These are phyloP conservation scores for Cydia strobilella DNA, from an alignment of 1,140 invertebrate species.

Conservation along the genomic window DNA sequence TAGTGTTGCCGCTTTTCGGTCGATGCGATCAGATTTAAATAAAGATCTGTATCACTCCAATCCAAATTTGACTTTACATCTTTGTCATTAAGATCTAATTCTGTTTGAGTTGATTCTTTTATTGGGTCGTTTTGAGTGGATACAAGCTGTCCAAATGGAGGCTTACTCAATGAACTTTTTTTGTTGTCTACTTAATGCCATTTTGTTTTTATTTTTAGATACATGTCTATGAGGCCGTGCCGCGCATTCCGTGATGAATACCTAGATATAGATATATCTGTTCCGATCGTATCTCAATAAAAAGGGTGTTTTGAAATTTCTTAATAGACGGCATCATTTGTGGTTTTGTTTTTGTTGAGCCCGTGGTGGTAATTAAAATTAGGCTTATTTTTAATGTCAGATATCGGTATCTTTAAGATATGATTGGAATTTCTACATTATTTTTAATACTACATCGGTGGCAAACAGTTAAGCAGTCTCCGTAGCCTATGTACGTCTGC, in stretches of 20 bases:
- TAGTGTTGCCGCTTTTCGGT: constrained; percentile 15
- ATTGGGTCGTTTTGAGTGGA: constrained; percentile 36
- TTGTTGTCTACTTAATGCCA: constrained; percentile 67
- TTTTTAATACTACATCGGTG: too few species aligned
- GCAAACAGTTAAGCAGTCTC: too few species aligned
- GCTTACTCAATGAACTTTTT: constrained; percentile 61
- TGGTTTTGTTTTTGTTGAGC: constrained; percentile 43
- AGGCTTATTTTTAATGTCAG: constrained; percentile 24
- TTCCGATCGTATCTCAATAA: constrained; percentile 65
- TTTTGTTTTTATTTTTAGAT: constrained; percentile 73
- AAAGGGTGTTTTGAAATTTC: constrained; percentile 68
- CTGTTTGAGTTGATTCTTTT: constrained; percentile 8
- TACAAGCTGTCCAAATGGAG: constrained; percentile 38
- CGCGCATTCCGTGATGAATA: constrained; percentile 71
- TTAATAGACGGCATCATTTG: constrained; percentile 62
- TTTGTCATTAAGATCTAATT: constrained; percentile 33
- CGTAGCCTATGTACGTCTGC: too few species aligned
- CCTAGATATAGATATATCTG: constrained; percentile 44
- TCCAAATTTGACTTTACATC: constrained; percentile 30
- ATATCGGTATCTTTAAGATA: constrained; percentile 13
- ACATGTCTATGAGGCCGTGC: constrained; percentile 54
- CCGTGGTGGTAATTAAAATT: constrained; percentile 46
- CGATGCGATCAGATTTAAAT: background rate
- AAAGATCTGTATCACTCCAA: background rate
- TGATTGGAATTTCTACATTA: constrained; percentile 5